Conservation (phyloP, 1,140 invertebrate genomes). For the Eupeodes corollae region DNA sequence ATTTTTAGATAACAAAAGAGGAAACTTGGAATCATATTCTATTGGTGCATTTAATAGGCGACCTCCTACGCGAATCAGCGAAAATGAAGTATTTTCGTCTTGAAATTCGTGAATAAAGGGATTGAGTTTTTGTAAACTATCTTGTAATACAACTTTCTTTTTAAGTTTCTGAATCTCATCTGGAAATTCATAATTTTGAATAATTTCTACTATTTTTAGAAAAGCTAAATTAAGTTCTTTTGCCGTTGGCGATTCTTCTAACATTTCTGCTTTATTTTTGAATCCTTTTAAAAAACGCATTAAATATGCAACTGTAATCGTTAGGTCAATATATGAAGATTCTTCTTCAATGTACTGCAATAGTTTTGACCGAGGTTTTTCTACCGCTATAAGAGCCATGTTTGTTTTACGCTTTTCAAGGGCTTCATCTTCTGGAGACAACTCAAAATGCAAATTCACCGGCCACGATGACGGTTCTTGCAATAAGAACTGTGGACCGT, state of each 20-base stretch:
- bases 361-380: not conserved
- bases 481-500: slow-evolving; percentile 8
- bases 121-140: too few species aligned
- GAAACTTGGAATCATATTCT: slow-evolving; percentile 4
- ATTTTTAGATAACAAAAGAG: slow-evolving; percentile 1
- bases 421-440: not conserved
- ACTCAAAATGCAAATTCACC: slow-evolving; percentile 1
- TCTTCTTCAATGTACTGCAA: not conserved
- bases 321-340: not conserved
- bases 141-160: too few species aligned
- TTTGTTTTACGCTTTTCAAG: not conserved
- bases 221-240: not conserved
- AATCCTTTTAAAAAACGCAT: not conserved
- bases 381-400: not conserved
- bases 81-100: not conserved
- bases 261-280: not conserved
- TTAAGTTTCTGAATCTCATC: too few species aligned
- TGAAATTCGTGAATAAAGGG: too few species aligned
- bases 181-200: slow-evolving; percentile 1
- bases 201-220: slow-evolving; percentile 1
- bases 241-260: not conserved
- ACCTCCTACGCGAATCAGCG: slow-evolving; percentile 1
- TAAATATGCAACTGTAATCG: not conserved
- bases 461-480: not conserved
- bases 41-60: slow-evolving; percentile 4